phyloP scores from a whole-genome alignment of 2,797 vertebrate species.

The Sebastes vulpes region DNA sequence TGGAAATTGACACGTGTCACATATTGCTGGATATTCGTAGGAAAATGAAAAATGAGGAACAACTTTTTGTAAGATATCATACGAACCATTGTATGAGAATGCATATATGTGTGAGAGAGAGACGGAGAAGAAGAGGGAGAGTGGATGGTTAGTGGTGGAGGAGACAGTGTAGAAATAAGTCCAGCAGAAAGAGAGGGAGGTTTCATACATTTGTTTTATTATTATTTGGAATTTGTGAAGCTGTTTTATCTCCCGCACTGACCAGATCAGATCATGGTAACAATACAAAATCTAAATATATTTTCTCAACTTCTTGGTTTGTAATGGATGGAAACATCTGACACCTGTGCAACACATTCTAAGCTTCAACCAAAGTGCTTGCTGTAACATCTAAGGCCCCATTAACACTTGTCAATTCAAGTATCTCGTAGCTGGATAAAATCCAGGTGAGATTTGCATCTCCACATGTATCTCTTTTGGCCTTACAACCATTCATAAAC shows the following conservation, averaged over 20 bases:
- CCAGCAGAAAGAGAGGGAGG: too few species aligned
- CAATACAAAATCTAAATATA: background rate
- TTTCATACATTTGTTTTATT: background rate
- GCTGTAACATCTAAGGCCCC: background rate
- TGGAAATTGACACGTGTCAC: fast-evolving
- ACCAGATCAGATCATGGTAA: background rate
- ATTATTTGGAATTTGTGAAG: background rate
- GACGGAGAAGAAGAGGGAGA: background rate
- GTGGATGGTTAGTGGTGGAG: fast-evolving
- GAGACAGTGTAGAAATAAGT: fast-evolving
- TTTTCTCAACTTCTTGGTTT: background rate
- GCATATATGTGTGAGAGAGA: background rate
- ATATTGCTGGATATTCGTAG: too few species aligned
- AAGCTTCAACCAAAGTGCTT: background rate
- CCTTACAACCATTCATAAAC: background rate
- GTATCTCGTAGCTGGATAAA: background rate
- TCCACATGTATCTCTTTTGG: background rate
- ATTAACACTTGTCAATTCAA: background rate
- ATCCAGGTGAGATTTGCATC: background rate
- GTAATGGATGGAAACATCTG: background rate
- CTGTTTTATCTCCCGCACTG: background rate
- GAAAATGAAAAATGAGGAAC: too few species aligned
- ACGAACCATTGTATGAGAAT: too few species aligned
- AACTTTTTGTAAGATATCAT: too few species aligned
- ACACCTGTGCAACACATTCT: background rate